Conservation (phyloP, 1,140 invertebrate genomes). For the Penaeus vannamei region DNA sequence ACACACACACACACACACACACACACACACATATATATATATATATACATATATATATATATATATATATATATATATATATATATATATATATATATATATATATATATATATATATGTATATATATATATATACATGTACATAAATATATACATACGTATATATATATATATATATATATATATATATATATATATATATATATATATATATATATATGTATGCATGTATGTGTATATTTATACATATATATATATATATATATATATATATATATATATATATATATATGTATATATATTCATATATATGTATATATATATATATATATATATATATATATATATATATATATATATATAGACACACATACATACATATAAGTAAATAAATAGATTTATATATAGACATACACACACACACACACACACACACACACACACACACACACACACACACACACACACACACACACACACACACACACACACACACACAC, state of each 20-base stretch:
- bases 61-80: slow-evolving; percentile 29
- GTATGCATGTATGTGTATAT: not conserved
- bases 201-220: slow-evolving; percentile 15
- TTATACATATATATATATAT: not conserved
- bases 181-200: not conserved
- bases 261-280: not conserved
- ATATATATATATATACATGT: slow-evolving; percentile 24
- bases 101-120: not conserved
- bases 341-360: slow-evolving; percentile 5
- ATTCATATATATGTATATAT: not conserved
- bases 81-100: slow-evolving; percentile 30
- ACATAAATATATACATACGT: slow-evolving; percentile 3
- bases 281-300: slow-evolving; percentile 33
- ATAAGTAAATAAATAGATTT: not conserved
- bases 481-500: not conserved
- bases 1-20: not conserved
- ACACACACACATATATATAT: slow-evolving; percentile 5
- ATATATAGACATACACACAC: not conserved
- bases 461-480: not conserved
- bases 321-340: slow-evolving; percentile 1
- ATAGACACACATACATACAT: not conserved
- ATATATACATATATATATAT: slow-evolving; percentile 28
- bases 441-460: not conserved
- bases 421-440: not conserved
- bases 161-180: not conserved